These are phyloP conservation scores for Fragum fragum DNA, from an alignment of 2,888 invertebrate species.

Conservation along the genomic window DNA sequence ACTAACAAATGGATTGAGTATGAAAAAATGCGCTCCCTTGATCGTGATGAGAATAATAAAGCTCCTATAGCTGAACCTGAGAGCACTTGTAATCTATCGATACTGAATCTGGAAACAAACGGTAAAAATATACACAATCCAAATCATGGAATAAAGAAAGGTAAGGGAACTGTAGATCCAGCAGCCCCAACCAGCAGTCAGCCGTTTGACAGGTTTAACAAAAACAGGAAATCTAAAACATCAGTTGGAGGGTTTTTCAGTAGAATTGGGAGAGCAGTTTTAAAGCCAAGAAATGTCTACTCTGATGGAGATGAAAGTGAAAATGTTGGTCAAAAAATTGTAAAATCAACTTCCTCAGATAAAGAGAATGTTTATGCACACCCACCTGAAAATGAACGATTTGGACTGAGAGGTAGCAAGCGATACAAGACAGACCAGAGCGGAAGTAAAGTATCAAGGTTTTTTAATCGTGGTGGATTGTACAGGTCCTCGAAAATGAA, in stretches of 20 bases:
- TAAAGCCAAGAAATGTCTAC: slow-evolving; percentile 74
- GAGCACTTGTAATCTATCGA: slow-evolving; percentile 76
- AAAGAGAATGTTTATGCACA: slow-evolving; percentile 50
- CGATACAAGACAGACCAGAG: slow-evolving; percentile 32
- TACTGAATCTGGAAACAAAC: slow-evolving; percentile 77
- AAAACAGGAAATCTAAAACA: slow-evolving; percentile 61
- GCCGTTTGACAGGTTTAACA: slow-evolving; percentile 65
- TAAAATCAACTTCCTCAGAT: slow-evolving; percentile 45
- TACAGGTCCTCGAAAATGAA: slow-evolving; percentile 67
- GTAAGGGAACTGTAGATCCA: slow-evolving; percentile 30
- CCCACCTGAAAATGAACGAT: neutral
- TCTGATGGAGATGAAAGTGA: slow-evolving; percentile 60
- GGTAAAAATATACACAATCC: slow-evolving; percentile 68
- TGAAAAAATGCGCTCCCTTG: slow-evolving; percentile 69
- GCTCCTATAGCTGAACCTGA: slow-evolving; percentile 79
- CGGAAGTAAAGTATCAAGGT: slow-evolving; percentile 51
- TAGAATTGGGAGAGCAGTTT: slow-evolving; percentile 76
- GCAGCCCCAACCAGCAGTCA: slow-evolving; percentile 41
- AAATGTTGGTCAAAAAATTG: slow-evolving; percentile 18
- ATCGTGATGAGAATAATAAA: slow-evolving; percentile 43
- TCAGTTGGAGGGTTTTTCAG: slow-evolving; percentile 78
- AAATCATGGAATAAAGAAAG: slow-evolving; percentile 56
- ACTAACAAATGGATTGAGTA: slow-evolving; percentile 79
- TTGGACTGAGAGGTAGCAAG: slow-evolving; percentile 42
- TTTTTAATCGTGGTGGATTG: slow-evolving; percentile 63